A percentile compares a stretch with the other conserved stretches of the same genome.
Conservation (phyloP, 64 coral and sea anemone species). For the Montipora capricornis region DNA sequence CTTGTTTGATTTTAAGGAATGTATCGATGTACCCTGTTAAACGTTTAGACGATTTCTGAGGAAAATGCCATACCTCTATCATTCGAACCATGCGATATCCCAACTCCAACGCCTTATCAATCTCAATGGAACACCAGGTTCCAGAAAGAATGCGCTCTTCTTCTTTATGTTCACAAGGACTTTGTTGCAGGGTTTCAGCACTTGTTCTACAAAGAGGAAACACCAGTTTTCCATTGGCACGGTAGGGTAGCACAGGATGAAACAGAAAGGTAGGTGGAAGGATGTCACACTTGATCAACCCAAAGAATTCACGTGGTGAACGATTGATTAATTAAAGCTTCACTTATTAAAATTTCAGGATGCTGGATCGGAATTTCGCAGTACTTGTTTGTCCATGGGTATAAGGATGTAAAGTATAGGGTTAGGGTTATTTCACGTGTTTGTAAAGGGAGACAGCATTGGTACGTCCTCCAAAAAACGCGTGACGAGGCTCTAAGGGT, state of each 20-base stretch:
- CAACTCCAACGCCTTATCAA: no score
- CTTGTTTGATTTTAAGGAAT: conserved; percentile 50
- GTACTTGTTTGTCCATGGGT: conserved; percentile 4
- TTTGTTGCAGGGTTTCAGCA: neutral
- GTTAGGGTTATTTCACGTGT: no score
- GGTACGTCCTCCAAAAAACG: conserved; percentile 40
- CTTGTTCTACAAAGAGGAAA: conserved; percentile 36
- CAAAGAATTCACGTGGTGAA: neutral
- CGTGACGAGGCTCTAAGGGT: conserved; percentile 7
- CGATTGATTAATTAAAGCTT: neutral
- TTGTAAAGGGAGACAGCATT: conserved; percentile 7
- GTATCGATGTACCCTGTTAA: conserved; percentile 32
- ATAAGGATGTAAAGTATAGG: neutral
- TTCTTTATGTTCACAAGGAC: no score
- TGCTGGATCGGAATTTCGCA: neutral
- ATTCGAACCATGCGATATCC: conserved; percentile 19
- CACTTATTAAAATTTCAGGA: neutral
- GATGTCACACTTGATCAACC: conserved; percentile 36
- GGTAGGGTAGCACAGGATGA: conserved; percentile 28
- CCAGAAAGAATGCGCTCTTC: no score
- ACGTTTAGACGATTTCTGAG: neutral
- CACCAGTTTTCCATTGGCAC: neutral
- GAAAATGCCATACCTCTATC: conserved; percentile 65
- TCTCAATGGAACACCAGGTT: no score
- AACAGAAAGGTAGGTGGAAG: conserved; percentile 32